Base-by-base conservation (phyloP, 1,140 invertebrate species). In the Drosophila ficusphila region DNA sequence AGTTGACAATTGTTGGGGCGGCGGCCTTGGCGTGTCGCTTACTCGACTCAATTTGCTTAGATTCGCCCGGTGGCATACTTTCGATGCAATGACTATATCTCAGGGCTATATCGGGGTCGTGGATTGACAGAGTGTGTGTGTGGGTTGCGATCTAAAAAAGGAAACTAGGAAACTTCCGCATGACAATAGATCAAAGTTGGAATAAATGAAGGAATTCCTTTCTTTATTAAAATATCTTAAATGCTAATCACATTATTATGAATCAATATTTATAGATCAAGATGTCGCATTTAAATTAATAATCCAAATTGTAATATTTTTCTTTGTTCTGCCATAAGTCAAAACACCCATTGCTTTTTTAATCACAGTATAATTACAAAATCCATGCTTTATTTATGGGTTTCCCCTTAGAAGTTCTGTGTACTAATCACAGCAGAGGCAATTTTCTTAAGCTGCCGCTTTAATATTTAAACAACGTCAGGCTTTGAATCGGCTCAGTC, bases 1-100 rank as follows among this genome's bases (percentile, higher is more conserved):
- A 75, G 79, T 79, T 86, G 79, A 86, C 79, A 83, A 83, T 79
- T 75, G 64, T 79, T 79, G 49, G 61, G 44, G 62, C 46, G 42
- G 67, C 68, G 70, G 76, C 79, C 79, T 83, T 83, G 78, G 67
- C 79, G 44, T 74, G 48, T 74, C 44, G 33, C 12, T 61, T 33
- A 42, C 29, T 42, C 47, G 33, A 72, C 42, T 58, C 62, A 49
- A 72, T 72, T 72, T 34, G 38, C 47, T 51, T 52, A 52, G 58
- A 54, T 64, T 74, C 44, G 54, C 31, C 62, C 61, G 34, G 36
- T 67, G 62, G 61, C 64, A 67, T 42, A 68, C 36, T 52, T 67
- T 68, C 36, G 60, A 67, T 67, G 36, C 36, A 14, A 34, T 62
- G 31, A n/a, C 62, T 65, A 61, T 60, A 46, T 60, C 54, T 33